phyloP scores from a whole-genome alignment of 2,797 vertebrate species.

The Mus caroli region DNA sequence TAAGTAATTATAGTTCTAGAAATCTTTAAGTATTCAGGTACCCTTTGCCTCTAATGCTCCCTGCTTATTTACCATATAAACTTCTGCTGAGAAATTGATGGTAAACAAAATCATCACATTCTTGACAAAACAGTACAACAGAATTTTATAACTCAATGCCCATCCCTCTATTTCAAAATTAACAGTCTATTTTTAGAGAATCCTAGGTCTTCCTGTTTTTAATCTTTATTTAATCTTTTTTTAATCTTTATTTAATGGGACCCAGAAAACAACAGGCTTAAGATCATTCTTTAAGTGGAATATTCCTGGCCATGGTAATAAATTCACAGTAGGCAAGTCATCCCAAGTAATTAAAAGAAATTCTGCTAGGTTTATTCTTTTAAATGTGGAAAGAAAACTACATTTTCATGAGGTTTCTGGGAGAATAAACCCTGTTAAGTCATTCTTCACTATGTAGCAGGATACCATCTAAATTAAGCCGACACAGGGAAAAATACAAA shows the following conservation, averaged over 20 bases:
- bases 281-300: background rate
- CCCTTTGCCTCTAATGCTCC: background rate
- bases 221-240: background rate
- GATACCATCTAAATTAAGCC: background rate
- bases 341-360: background rate
- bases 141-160: background rate
- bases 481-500: background rate
- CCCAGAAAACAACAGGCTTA: background rate
- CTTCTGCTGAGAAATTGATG: background rate
- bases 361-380: background rate
- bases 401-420: background rate
- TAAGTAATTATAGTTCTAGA: background rate
- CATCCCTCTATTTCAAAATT: background rate
- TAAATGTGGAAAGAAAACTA: background rate
- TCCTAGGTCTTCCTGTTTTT: background rate
- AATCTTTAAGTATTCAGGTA: background rate
- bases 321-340: conserved; percentile 9
- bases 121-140: background rate
- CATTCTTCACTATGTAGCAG: background rate
- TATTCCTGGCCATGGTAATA: background rate
- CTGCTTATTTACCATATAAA: background rate
- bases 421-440: background rate
- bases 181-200: background rate
- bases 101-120: background rate
- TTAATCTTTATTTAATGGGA: background rate